Evolutionary conservation across 2,888 invertebrate genomes (phyloP), one percentile per base, ranked within the genome.

Genomic region (Idaea dimidiata): DNA sequence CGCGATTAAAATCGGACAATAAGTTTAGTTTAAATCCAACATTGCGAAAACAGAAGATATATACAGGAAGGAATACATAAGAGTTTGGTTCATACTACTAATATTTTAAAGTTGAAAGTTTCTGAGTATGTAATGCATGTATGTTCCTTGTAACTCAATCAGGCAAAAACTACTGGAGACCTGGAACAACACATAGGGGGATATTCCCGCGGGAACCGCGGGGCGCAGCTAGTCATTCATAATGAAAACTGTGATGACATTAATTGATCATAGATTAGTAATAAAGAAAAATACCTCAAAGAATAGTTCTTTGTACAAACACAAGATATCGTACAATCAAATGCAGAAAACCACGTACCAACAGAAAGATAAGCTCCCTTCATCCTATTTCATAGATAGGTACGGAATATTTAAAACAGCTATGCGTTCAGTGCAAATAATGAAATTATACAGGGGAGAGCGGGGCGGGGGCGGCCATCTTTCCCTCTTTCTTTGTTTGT

Each of bases 351-450:
- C 43, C 43, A 43, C 10, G 14, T 43, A 43, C 43, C 43, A 10
- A 43, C 43, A 43, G 43, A 43, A 14, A 43, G 43, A 43, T 43
- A 43, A 43, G 43, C 43, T 54, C 54, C 54, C 56, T 18, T 18
- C 56, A 17, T 17, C 56, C 56, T 56, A 56, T 56, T 18, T 56
- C 56, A 64, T 62, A 65, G 68, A 71, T 71, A 65, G 68, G 69
- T 71, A 58, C 68, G 70, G 69, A 70, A 72, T 68, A 74, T 72
- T 72, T 73, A 68, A 72, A 76, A 75, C 65, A 74, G 71, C 71
- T 71, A 72, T 74, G 73, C 71, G 69, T 72, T 69, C 72, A 72
- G 63, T 69, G 73, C 72, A 73, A 77, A 77, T 81, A 82, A 82
- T 80, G 77, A 79, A 79, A 79, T 80, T 79, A 81, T 74, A 68